A percentile compares a stretch with the other conserved stretches of the same genome.
These are phyloP conservation scores for Aporrectodea caliginosa DNA, from an alignment of 1,140 invertebrate species.

Conservation along the genomic window DNA sequence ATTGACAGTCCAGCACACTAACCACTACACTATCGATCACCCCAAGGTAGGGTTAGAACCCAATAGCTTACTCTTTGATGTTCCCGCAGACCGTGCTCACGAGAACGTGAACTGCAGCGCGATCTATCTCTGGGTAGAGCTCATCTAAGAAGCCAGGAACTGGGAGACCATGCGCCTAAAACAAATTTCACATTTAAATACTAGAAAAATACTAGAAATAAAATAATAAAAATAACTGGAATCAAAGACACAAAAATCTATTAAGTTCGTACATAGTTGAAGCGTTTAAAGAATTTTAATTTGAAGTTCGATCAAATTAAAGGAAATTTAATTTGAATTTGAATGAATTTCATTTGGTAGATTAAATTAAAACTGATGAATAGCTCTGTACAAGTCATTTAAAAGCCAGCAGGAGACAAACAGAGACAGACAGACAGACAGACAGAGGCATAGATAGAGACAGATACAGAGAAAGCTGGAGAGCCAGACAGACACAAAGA, in stretches of 20 bases:
- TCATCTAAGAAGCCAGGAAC: not conserved
- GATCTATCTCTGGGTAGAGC: not conserved
- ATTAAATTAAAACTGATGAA: too few relatives aligned
- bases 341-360: too few relatives aligned
- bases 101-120: not conserved
- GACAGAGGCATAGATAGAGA: too few relatives aligned
- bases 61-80: conserved; percentile 8
- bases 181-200: not conserved
- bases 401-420: too few relatives aligned
- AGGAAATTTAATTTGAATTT: not conserved
- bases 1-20: too few relatives aligned
- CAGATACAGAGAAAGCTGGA: too few relatives aligned
- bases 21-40: too few relatives aligned
- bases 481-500: too few relatives aligned
- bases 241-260: not conserved
- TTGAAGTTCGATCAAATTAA: not conserved
- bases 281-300: not conserved
- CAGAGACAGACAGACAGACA: too few relatives aligned
- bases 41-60: too few relatives aligned
- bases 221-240: not conserved
- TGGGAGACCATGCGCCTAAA: conserved; percentile 10
- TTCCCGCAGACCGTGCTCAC: not conserved
- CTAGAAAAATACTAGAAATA: not conserved
- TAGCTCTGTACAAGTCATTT: too few relatives aligned
- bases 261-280: not conserved